Evolutionary conservation across 2,113 vertebrate species (phyloP), one percentile per base, ranked within the genome.

Genomic region (Phylloscopus trochiloides): DNA sequence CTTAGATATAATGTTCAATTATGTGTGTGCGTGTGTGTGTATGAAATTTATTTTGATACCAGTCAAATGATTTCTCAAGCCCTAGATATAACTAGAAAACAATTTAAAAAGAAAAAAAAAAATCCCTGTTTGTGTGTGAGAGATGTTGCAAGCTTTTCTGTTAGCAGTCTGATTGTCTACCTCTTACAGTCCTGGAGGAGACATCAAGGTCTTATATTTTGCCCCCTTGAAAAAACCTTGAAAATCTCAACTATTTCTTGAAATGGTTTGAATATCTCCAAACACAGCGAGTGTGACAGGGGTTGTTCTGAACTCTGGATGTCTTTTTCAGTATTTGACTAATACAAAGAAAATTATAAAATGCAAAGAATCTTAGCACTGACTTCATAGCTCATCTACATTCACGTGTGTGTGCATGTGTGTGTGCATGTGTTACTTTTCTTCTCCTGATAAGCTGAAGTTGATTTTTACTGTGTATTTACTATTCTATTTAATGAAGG

Each of bases 201-300:
- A 40, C 3, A 31, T 14, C 6, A 47, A 43, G 11, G 4, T 59
- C 15, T 26, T 25, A 4, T 10, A 25, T 28, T 43, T 26, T 40
- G 6, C 4, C 6, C 1, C 1, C 4, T 43, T 48, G 18, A 36
- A 71, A 65, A 90, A 47, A 4, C 0, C 1, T 14, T 61, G 6
- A 52, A 58, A 80, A 48, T 61, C 3, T 51, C 36, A 65, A 57
- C 1, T n/a, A 36, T 26, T 79, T 71, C 63, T 24, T 73, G 18
- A 86, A 86, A 47, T 10, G 7, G 4, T 8, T 52, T 84, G 17
- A n/a, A 17, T 68, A 74, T 52, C 52, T 66, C 14, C 20, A 42
- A 29, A 4, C 0, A 14, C 14, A 42, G 25, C 1, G 3, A 47
- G 7, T n/a, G 18, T 42, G 38, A 4, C 6, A 5, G 62, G 1